Evolutionary conservation across 2,113 vertebrate genomes (phyloP), one percentile per base, ranked within the genome.

Genomic region (Ginglymostoma cirratum): DNA sequence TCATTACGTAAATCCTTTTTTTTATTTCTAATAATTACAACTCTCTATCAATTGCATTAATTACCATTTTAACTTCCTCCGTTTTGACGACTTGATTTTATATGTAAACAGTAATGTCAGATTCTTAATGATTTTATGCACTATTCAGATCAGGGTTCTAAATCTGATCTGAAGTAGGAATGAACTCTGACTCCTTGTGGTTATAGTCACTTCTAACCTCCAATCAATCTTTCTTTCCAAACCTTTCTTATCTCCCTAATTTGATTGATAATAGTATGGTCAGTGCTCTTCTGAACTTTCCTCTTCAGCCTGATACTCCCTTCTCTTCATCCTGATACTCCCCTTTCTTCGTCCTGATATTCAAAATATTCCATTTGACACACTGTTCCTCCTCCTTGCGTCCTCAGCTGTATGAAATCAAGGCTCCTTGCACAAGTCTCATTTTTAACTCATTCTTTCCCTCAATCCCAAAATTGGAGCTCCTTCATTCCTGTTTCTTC

Each of bases 221-320:
- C 87, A 90, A 90, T 90, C 87, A 90, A 90, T 90, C 87, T 90
- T 90, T 90, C 87, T 34, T 90, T 90, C 55, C 52, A 27, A 90
- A 34, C 27, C 52, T 90, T 90, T 90, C 87, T 90, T 90, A 90
- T 90, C 87, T 90, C 52, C 87, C 87, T 89, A 30, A 90, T 90
- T 61, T 90, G 87, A 90, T 90, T 90, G 87, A 90, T 90, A 90
- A 90, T 90, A 90, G 48, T 61, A 61, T 14, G 87, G 87, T 90
- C 52, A 90, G 87, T 65, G 87, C 48, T 90, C 27, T 61, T 61
- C 52, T 90, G 48, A 90, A 90, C 87, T 90, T 90, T 17, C 87
- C 30, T 90, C 30, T 30, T 90, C 87, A 3, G 61, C 87, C 48
- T 89, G 24, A 55, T 61, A 89, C 86, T 89, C 86, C 86, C 86